A percentile compares a stretch with the other conserved stretches of the same genome.
These are phyloP conservation scores for Nomada ruficornis DNA, from an alignment of 2,888 invertebrate genomes.

Conservation along the genomic window DNA sequence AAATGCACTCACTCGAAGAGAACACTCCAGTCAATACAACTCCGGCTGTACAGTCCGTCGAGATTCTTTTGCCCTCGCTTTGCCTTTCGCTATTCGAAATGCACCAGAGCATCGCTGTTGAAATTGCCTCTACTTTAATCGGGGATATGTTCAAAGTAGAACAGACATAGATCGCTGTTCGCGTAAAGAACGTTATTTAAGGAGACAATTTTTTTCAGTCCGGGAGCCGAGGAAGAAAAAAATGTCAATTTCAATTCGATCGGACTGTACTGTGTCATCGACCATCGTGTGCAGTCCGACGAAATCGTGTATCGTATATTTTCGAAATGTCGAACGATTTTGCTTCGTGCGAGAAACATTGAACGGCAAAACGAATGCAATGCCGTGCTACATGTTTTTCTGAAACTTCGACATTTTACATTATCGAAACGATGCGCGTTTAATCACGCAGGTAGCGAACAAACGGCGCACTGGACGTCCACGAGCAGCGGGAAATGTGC, in stretches of 20 bases:
- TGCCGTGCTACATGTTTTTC: too few relatives aligned
- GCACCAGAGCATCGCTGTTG: background rate
- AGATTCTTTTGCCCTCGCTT: constrained; percentile 73
- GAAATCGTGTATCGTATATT: constrained; percentile 29
- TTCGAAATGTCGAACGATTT: background rate
- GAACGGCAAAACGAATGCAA: too few relatives aligned
- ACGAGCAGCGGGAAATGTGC: constrained; percentile 55
- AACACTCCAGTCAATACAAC: constrained; percentile 78
- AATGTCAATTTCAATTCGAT: constrained; percentile 73
- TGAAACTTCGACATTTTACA: too few relatives aligned
- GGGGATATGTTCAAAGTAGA: background rate
- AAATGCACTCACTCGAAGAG: constrained; percentile 55
- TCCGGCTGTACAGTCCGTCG: constrained; percentile 76
- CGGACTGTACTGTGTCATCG: constrained; percentile 68
- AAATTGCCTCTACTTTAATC: background rate
- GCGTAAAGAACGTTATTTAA: too few relatives aligned
- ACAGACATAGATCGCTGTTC: too few relatives aligned
- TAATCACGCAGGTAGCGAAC: constrained; percentile 33
- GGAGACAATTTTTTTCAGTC: background rate
- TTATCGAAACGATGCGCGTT: background rate
- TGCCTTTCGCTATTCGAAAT: background rate
- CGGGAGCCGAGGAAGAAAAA: background rate
- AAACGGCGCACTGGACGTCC: constrained; percentile 33
- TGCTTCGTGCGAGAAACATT: background rate
- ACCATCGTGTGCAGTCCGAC: constrained; percentile 52